These are phyloP conservation scores for Avahi laniger DNA, from an alignment of 2,797 vertebrate species.

Conservation along the genomic window DNA sequence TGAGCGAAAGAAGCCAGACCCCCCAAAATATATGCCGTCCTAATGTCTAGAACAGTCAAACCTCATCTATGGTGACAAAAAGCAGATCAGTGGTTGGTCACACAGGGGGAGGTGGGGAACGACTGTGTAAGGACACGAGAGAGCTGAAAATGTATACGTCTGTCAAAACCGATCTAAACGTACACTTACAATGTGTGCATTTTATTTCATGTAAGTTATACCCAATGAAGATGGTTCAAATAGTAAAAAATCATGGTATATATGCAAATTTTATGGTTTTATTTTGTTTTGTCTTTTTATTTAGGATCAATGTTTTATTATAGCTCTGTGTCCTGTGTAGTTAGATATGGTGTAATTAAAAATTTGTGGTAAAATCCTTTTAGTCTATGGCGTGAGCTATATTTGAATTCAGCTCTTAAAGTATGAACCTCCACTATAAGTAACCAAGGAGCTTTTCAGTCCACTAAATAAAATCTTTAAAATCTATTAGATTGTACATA, in stretches of 20 bases:
- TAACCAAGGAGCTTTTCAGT: not conserved
- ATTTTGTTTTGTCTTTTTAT: not conserved
- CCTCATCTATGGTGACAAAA: not conserved
- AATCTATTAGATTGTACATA: not conserved
- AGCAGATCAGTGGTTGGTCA: not conserved
- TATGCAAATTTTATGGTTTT: not conserved
- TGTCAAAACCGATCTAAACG: not conserved
- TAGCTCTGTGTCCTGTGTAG: not conserved
- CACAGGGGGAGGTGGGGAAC: not conserved
- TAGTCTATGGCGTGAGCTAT: not conserved
- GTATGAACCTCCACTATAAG: not conserved
- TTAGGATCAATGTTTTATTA: not conserved
- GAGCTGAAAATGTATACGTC: not conserved
- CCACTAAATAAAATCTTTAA: conserved; percentile 15
- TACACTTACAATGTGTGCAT: not conserved
- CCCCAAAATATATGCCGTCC: not conserved
- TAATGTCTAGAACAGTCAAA: conserved; percentile 3
- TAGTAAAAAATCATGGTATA: not conserved
- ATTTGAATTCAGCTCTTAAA: conserved; percentile 39
- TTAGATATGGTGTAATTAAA: not conserved
- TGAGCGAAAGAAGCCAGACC: not conserved
- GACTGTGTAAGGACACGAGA: not conserved
- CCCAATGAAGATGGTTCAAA: not conserved
- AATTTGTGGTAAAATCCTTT: not conserved
- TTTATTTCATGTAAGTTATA: conserved; percentile 6